Percentiles rank a stretch among this genome's conserved stretches.
phyloP scores from a whole-genome alignment of 2,113 vertebrate species.

The Blennius ocellaris region DNA sequence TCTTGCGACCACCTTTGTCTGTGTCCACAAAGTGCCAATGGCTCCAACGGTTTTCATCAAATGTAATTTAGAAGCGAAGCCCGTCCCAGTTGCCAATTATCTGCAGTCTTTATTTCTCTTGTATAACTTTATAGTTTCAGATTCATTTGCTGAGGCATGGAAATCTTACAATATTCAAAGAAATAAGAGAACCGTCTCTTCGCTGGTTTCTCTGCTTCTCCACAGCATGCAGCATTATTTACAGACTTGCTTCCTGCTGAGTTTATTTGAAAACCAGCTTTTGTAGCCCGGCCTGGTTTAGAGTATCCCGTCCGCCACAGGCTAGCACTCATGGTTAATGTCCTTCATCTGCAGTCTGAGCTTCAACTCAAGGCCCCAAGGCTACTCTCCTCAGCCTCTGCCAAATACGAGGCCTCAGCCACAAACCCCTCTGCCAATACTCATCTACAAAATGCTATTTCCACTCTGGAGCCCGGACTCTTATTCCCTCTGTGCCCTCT shows the following conservation, averaged over 20 bases:
- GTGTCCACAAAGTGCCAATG: slow-evolving; percentile 64
- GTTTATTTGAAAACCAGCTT: slow-evolving; percentile 74
- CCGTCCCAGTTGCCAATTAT: not conserved
- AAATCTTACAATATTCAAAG: slow-evolving; percentile 14
- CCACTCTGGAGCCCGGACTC: slow-evolving; percentile 53
- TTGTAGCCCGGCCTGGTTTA: slow-evolving; percentile 27
- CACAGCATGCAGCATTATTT: slow-evolving; percentile 64
- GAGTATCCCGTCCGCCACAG: slow-evolving; percentile 62
- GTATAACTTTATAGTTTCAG: slow-evolving; percentile 3
- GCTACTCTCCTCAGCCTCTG: slow-evolving; percentile 69
- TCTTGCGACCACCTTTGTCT: slow-evolving; percentile 75
- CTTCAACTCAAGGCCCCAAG: slow-evolving; percentile 63
- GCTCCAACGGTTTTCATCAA: slow-evolving; percentile 27
- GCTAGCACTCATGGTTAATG: slow-evolving; percentile 78
- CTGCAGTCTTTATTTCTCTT: slow-evolving; percentile 16
- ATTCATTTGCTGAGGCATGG: not conserved
- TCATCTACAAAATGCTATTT: slow-evolving; percentile 55
- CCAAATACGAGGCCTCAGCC: slow-evolving; percentile 34
- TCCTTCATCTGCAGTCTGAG: slow-evolving; percentile 72
- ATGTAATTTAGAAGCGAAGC: slow-evolving; percentile 50
- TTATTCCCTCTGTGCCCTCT: slow-evolving; percentile 75
- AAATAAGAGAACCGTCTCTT: slow-evolving; percentile 43
- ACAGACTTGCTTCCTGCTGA: slow-evolving; percentile 69
- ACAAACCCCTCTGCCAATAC: slow-evolving; percentile 63
- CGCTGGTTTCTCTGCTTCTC: slow-evolving; percentile 45